phyloP scores from a whole-genome alignment of 2,888 invertebrate genomes.

The Leptopilina myrica region DNA sequence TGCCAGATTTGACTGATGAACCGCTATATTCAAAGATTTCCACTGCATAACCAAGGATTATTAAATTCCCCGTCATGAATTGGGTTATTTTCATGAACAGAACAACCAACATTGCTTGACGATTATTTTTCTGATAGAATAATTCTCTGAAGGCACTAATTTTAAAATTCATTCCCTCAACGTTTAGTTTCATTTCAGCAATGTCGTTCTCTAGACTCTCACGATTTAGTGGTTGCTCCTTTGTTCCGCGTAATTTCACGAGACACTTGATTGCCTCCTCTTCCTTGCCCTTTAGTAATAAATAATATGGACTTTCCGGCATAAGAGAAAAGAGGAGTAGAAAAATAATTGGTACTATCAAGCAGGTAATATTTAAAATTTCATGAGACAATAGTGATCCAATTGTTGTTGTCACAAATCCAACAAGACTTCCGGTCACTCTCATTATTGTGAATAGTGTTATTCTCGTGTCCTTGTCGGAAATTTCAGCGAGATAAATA shows the following conservation, averaged over 20 bases:
- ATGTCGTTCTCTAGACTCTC: constrained; percentile 79
- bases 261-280: constrained; percentile 79
- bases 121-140: constrained; percentile 77
- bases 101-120: constrained; percentile 80
- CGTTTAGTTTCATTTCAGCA: constrained; percentile 78
- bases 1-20: constrained; percentile 77
- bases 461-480: constrained; percentile 79
- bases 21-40: constrained; percentile 81
- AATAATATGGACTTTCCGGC: constrained; percentile 83
- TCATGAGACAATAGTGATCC: constrained; percentile 78
- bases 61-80: constrained; percentile 82
- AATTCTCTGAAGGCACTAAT: constrained; percentile 70
- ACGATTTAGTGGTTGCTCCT: constrained; percentile 59
- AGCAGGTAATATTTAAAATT: constrained; percentile 77
- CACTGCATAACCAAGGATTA: constrained; percentile 80
- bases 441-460: constrained; percentile 79
- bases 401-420: constrained; percentile 70
- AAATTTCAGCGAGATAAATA: constrained; percentile 81
- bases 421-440: constrained; percentile 76
- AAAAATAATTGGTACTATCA: constrained; percentile 79
- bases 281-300: constrained; percentile 78
- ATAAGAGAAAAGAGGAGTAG: constrained; percentile 80
- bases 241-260: constrained; percentile 78
- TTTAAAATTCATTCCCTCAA: constrained; percentile 74
- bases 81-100: constrained; percentile 81